phyloP scores from a whole-genome alignment of 2,888 invertebrate species.

The Gymnocheta viridis region DNA sequence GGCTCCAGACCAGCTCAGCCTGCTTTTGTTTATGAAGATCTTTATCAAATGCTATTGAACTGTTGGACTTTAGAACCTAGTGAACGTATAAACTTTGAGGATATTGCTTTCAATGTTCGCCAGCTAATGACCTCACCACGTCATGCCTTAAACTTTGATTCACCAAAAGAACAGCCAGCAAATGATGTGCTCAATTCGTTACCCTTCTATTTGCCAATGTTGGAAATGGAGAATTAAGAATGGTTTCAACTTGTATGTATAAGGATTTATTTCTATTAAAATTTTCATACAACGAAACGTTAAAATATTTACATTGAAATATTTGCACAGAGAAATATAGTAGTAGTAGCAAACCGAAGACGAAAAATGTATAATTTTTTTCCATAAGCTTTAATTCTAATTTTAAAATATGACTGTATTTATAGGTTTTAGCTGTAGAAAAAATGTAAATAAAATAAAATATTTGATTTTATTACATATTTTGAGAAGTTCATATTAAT shows the following conservation, averaged over 20 bases:
- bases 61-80: slow-evolving; percentile 93
- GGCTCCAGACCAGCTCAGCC: slow-evolving; percentile 89
- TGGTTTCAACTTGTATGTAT: too few relatives aligned
- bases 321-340: not conserved
- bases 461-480: not conserved
- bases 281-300: not conserved
- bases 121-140: slow-evolving; percentile 81
- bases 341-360: not conserved
- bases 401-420: slow-evolving; percentile 15
- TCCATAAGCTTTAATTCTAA: slow-evolving; percentile 50
- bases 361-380: not conserved
- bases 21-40: slow-evolving; percentile 88
- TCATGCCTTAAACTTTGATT: slow-evolving; percentile 80
- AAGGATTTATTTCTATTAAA: not conserved
- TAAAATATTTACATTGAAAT: not conserved
- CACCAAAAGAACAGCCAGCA: slow-evolving; percentile 71
- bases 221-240: slow-evolving; percentile 79
- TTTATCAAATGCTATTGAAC: slow-evolving; percentile 91
- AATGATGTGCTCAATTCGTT: slow-evolving; percentile 74
- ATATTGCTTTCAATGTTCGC: slow-evolving; percentile 83
- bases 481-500: too few relatives aligned
- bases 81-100: slow-evolving; percentile 88
- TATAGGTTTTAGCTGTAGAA: slow-evolving; percentile 21
- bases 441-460: slow-evolving; percentile 61
- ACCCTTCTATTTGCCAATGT: slow-evolving; percentile 81